phyloP scores from a whole-genome alignment of 2,888 invertebrate species.

The Campaea margaritaria region DNA sequence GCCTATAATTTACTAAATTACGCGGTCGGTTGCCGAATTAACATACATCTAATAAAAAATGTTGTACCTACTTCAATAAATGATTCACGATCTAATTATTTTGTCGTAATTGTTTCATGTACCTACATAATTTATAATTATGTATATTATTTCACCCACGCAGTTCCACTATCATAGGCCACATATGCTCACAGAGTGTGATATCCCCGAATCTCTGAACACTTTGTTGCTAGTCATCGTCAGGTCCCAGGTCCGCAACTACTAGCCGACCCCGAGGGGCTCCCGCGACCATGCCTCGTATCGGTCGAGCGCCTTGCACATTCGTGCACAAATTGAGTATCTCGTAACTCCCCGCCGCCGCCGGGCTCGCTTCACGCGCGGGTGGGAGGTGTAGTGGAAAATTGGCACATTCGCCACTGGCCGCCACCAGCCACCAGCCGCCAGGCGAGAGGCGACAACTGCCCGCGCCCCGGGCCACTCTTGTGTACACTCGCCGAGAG shows the following conservation, averaged over 20 bases:
- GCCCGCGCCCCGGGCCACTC: conserved; percentile 18
- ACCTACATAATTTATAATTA: not conserved
- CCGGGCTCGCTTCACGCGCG: conserved; percentile 3
- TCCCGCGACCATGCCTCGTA: not conserved
- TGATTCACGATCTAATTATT: not conserved
- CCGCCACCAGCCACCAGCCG: conserved; percentile 2
- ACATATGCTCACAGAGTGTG: too few species aligned
- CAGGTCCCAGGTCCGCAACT: too few species aligned
- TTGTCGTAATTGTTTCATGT: not conserved
- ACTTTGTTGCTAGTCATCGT: too few species aligned
- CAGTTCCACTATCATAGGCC: too few species aligned
- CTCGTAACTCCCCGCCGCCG: not conserved
- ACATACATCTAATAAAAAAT: not conserved
- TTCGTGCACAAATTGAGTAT: conserved; percentile 7
- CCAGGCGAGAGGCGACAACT: not conserved
- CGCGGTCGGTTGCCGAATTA: not conserved
- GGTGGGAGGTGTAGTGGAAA: conserved; percentile 23
- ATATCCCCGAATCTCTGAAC: too few species aligned
- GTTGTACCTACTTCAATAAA: not conserved
- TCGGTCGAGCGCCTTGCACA: not conserved
- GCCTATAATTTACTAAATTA: conserved; percentile 15
- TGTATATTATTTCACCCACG: too few species aligned
- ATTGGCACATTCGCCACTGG: conserved; percentile 15
- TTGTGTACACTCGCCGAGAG: conserved; percentile 20
- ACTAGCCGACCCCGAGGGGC: too few species aligned